Evolutionary conservation across 2,888 invertebrate species (phyloP), one percentile per base, ranked within the genome.

Genomic region (Xestia ashworthii): DNA sequence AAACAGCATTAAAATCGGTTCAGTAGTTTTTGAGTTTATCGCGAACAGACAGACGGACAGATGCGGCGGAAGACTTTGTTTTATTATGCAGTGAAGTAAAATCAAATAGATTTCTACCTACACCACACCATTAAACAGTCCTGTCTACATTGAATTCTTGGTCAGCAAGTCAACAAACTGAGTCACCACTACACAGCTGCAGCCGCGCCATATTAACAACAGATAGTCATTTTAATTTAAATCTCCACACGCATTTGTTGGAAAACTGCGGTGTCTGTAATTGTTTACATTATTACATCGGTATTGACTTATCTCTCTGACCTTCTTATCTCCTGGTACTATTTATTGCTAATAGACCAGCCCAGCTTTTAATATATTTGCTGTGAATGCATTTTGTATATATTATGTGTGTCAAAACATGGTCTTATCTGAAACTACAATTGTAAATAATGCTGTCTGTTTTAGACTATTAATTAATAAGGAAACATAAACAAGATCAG

Each of bases 141-240:
- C 25, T 48, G 25, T 81, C 67, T 83, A 50, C 55, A 62, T 14
- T 38, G 71, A 55, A 80, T 83, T 38, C 78, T 71, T 81, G 65
- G 5, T 80, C 82, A 53, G 38, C 46, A 60, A 66, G 41, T 65
- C 82, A 32, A 41, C 71, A 38, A 44, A 12, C 74, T 90, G 90
- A 90, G 83, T 90, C 90, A 90, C 76, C 90, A 90, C 76, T 38
- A 44, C 86, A 76, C 91, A 91, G 91, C 90, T 89, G 90, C 85
- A 82, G 79, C 78, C 78, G 78, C 74, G 67, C 83, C 83, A 88
- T 87, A 87, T 84, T 83, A 87, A 81, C 86, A 87, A 81, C 86
- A 82, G 91, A 91, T 91, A 91, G 84, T 89, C 82, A 89, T 86
- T 89, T 89, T 88, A 89, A 91, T 90, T 89, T 88, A 84, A 89